Base-by-base conservation (phyloP, 2,888 invertebrate species). In the Conchocele bisecta region DNA sequence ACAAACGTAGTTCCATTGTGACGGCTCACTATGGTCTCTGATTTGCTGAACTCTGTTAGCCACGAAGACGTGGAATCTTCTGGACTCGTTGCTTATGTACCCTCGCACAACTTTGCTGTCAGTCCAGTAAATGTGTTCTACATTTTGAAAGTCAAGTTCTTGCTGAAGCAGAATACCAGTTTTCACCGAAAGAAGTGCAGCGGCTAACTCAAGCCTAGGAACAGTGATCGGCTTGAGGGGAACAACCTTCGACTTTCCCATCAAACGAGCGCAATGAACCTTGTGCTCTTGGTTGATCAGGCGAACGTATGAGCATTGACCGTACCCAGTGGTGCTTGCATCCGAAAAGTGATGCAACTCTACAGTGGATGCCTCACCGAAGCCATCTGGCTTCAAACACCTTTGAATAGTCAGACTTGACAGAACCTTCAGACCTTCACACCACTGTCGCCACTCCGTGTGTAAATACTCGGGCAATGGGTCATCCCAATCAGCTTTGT, bases 11-110 rank as follows among this genome's bases (percentile, higher is more conserved):
- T 63, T 50, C 76, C 79, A 79, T 31, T 73, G 70, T 17, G 22
- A n/a, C 15, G 31, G 28, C 9, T 51, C 35, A 26, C 58, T 42
- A 3, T 28, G 20, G 24, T 77, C 42, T 11, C 60, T 33, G 13
- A 78, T 72, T 13, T 37, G 29, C 50, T 72, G 64, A 6, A 78
- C 48, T 33, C 75, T 31, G 56, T 77, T 77, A 3, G 65, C 64
- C n/a, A 78, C 75, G 51, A 59, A 77, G 13, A 60, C 53, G 9
- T 79, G 81, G 29, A 82, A 82, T 11, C 82, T 26, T 11, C 61
- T 44, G 2, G 71, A 58, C 7, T 75, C 75, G 37, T 83, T 83
- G 9, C 26, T 57, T 15, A 81, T 81, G 46, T 81, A 83, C 26
- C 6, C 50, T 42, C 39, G 17, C 39, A 9, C 67, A 37, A 13